Evolutionary conservation across 1,140 invertebrate genomes (phyloP).

Genomic region (Xylocopa sonorina): DNA sequence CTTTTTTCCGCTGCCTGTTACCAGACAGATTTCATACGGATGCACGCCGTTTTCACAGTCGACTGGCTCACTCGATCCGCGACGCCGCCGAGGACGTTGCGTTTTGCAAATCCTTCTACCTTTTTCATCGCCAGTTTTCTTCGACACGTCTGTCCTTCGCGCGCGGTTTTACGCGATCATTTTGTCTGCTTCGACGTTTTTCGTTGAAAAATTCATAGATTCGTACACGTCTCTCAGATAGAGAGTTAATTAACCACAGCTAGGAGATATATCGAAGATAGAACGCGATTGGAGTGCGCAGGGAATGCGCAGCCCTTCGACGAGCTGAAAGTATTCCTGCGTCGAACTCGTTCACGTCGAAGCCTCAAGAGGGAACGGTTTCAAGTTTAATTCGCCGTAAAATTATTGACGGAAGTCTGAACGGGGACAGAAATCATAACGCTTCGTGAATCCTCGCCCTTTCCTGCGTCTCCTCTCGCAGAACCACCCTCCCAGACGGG

Average conservation of each 20-base stretch:
- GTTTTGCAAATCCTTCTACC: background rate
- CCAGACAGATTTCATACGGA: slow-evolving; percentile 23
- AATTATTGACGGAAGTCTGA: slow-evolving; percentile 81
- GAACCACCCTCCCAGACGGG: background rate
- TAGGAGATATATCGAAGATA: too few relatives aligned
- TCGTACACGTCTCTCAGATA: background rate
- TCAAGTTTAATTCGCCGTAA: slow-evolving; percentile 79
- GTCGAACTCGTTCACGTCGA: slow-evolving; percentile 23
- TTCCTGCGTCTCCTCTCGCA: slow-evolving; percentile 11
- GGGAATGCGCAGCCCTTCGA: too few relatives aligned
- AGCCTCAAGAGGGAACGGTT: slow-evolving; percentile 60
- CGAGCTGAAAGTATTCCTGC: slow-evolving; percentile 62
- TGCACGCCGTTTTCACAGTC: slow-evolving; percentile 39
- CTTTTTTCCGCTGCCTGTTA: background rate
- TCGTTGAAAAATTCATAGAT: too few relatives aligned
- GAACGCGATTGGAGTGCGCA: too few relatives aligned
- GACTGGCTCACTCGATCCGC: slow-evolving; percentile 7
- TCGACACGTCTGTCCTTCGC: slow-evolving; percentile 8
- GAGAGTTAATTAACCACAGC: background rate
- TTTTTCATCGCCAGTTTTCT: background rate
- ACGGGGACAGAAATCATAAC: slow-evolving; percentile 80
- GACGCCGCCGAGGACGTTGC: background rate
- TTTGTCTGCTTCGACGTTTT: slow-evolving; percentile 18
- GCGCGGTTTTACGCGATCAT: slow-evolving; percentile 13
- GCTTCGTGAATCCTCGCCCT: slow-evolving; percentile 76